Evolutionary conservation across 2,113 vertebrate genomes (phyloP).

Genomic region (Hemiprocne comata): DNA sequence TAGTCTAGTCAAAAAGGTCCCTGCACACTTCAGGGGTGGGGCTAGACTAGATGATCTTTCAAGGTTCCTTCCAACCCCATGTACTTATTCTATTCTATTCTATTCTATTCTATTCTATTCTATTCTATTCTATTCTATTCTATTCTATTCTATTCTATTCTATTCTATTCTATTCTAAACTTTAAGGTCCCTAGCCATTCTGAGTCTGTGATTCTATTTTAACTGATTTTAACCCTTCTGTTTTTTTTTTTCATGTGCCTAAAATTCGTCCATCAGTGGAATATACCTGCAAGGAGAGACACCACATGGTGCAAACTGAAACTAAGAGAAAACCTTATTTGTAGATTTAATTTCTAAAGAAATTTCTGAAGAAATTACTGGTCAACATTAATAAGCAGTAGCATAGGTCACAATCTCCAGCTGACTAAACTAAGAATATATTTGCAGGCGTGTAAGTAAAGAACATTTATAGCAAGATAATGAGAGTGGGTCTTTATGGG

Average conservation of each 20-base stretch:
- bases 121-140: too few relatives aligned
- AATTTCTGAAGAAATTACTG: neutral
- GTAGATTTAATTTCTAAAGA: neutral
- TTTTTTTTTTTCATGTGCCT: too few relatives aligned
- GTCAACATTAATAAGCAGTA: neutral
- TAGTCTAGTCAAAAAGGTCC: too few relatives aligned
- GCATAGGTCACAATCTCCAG: neutral
- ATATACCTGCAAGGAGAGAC: neutral
- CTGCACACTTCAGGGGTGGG: too few relatives aligned
- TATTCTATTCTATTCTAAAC: too few relatives aligned
- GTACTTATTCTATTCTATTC: too few relatives aligned
- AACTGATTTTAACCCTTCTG: neutral
- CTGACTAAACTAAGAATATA: neutral
- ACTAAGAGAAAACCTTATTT: neutral
- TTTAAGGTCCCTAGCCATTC: too few relatives aligned
- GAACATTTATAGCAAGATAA: neutral
- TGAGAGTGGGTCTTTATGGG: neutral
- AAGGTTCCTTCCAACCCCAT: too few relatives aligned
- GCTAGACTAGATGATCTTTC: too few relatives aligned
- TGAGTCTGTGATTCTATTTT: neutral
- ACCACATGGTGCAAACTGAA: fast-evolving
- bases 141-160: too few relatives aligned
- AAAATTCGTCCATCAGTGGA: too few relatives aligned
- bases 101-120: too few relatives aligned
- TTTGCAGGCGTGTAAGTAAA: neutral